Evolutionary conservation across 35 echinoderm and acorn worm genomes (phyloP), one percentile per base, ranked within the genome.

Genomic region (Acanthaster planci): DNA sequence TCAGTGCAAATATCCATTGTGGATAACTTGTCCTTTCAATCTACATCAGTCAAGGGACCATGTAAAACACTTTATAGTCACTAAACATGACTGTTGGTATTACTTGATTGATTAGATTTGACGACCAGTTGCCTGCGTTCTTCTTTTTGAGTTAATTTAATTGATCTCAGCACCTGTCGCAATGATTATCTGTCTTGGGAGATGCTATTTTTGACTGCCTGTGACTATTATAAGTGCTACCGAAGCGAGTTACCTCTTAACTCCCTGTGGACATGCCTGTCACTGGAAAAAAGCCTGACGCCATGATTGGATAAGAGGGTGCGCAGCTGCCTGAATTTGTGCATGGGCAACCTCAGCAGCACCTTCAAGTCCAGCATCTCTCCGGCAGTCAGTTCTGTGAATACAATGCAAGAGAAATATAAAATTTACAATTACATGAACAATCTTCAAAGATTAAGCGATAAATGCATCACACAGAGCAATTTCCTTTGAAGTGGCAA

Each of bases 311-410:
- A n/a, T 1, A 67, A 67, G 32, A 67, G 27, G 0, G 60, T 67
- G 22, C 60, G 0, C 1, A 67, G 60, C 32, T 67, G 60, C 17
- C 60, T 16, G 22, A 67, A 67, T 26, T 67, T 67, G 0, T 23
- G 60, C 60, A 67, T 67, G 1, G 60, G 60, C 32, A 67, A 2
- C 9, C 60, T 16, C 8, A 67, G 60, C n/a, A 67, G 22, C 9
- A 67, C 10, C 60, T 67, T 67, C 60, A 67, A 26, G 5, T 67
- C 60, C 17, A 67, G 60, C 8, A 2, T 67, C 27, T 67, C 18
- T 67, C 60, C 60, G 8, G 60, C 22, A 32, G 60, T 67, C 9
- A 67, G 60, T n/a, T 67, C 60, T 67, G 60, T 67, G n/a, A n/a
- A n/a, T n/a, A n/a, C n/a, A n/a, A n/a, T n/a, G n/a, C n/a, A n/a